Evolutionary conservation across 2,113 vertebrate genomes (phyloP).

Genomic region (Hiodon tergisus): DNA sequence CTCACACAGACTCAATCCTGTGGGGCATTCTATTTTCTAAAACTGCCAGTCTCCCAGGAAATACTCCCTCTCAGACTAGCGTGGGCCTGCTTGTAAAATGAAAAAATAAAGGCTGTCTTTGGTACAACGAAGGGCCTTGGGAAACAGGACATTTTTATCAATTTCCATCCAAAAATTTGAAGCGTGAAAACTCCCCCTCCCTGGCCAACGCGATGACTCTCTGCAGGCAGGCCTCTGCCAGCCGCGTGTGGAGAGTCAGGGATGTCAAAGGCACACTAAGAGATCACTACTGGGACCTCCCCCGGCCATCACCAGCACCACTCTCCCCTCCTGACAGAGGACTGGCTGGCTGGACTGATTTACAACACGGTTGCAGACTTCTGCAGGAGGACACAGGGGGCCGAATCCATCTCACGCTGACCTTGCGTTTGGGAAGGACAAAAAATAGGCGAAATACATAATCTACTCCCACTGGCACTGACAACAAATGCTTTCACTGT

Average conservation of each 20-base stretch:
- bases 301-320: neutral
- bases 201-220: neutral
- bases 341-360: conserved; percentile 23
- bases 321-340: conserved; percentile 3
- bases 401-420: conserved; percentile 37
- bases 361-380: conserved; percentile 26
- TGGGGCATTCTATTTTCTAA: too few species aligned
- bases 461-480: conserved; percentile 17
- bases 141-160: neutral
- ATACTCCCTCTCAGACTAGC: neutral
- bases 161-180: neutral
- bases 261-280: too few species aligned
- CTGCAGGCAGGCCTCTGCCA: neutral
- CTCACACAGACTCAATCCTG: too few species aligned
- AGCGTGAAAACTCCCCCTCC: neutral
- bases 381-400: conserved; percentile 29
- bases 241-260: neutral
- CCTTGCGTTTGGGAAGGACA: conserved; percentile 40
- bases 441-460: conserved; percentile 27
- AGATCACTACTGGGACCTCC: neutral
- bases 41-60: neutral
- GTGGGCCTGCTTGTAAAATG: neutral
- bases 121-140: neutral
- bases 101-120: neutral
- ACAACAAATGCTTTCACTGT: conserved; percentile 32